Conservation (phyloP, 1,140 invertebrate genomes). For the Dinothrombium tinctorium region DNA sequence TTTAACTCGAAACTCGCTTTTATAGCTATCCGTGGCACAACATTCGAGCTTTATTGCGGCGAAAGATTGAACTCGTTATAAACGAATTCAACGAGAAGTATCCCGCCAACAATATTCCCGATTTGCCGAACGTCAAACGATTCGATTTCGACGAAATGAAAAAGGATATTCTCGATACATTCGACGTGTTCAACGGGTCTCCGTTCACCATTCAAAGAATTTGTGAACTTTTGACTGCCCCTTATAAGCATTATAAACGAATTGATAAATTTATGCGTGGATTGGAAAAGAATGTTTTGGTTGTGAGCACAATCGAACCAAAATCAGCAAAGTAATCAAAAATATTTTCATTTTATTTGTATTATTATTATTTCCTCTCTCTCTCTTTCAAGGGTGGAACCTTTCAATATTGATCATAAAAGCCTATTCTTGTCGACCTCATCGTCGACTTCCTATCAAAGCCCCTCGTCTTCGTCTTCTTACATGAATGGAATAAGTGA, state of each 20-base stretch:
- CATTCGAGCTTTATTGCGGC: conserved; percentile 57
- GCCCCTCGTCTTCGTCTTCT: neutral
- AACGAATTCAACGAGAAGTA: conserved; percentile 57
- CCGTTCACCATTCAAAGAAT: conserved; percentile 90
- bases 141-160: conserved; percentile 77
- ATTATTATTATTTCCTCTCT: too few relatives aligned
- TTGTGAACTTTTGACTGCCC: conserved; percentile 69
- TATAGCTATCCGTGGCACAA: conserved; percentile 43
- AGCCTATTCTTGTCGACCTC: neutral
- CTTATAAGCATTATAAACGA: conserved; percentile 76
- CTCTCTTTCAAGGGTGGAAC: too few relatives aligned
- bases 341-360: too few relatives aligned
- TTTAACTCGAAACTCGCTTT: neutral
- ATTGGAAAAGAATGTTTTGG: conserved; percentile 40
- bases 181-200: conserved; percentile 44
- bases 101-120: conserved; percentile 42
- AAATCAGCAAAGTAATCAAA: conserved; percentile 25
- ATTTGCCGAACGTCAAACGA: conserved; percentile 64
- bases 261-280: conserved; percentile 90
- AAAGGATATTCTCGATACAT: conserved; percentile 47
- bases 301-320: conserved; percentile 59
- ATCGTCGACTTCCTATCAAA: neutral
- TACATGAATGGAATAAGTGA: neutral
- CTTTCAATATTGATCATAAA: too few relatives aligned
- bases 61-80: conserved; percentile 62